Percentiles rank a stretch among this genome's conserved stretches.
phyloP scores from a whole-genome alignment of 2,797 vertebrate species.

The Aplochiton taeniatus region DNA sequence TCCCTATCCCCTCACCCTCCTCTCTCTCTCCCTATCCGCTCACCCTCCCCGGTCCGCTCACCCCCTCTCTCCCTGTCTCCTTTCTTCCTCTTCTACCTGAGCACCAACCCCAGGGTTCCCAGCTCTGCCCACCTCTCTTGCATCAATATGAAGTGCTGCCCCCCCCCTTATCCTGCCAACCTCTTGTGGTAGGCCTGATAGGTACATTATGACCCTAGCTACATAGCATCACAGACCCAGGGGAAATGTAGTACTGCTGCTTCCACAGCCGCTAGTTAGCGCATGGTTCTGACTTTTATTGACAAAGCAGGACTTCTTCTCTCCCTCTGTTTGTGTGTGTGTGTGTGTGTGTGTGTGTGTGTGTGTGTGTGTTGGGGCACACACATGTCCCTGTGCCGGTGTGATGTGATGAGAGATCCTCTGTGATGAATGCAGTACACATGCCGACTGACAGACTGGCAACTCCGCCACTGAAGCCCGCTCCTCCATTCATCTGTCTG shows the following conservation, averaged over 20 bases:
- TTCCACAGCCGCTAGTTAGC: neutral
- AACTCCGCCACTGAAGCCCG: conserved; percentile 45
- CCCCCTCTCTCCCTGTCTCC: conserved; percentile 20
- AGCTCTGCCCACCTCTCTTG: conserved; percentile 1
- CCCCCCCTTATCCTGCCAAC: conserved; percentile 31
- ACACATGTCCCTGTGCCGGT: too few relatives aligned
- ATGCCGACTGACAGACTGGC: conserved; percentile 53
- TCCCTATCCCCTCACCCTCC: conserved; percentile 23
- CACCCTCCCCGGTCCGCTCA: conserved; percentile 24
- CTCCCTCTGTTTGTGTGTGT: neutral
- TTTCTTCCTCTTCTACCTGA: conserved; percentile 8
- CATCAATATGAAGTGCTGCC: neutral
- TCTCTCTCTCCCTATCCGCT: neutral
- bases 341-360: conserved; percentile 10
- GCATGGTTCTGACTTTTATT: too few relatives aligned
- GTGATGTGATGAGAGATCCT: neutral
- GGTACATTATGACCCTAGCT: conserved; percentile 10
- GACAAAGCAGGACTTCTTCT: neutral
- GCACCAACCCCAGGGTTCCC: too few relatives aligned
- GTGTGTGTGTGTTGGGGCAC: conserved; percentile 29
- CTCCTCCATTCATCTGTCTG: conserved; percentile 50
- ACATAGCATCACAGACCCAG: neutral
- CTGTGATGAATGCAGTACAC: conserved; percentile 62
- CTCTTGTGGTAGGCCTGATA: conserved; percentile 23
- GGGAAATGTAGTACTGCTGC: neutral